A percentile compares a stretch with the other conserved stretches of the same genome.
Evolutionary conservation across 2,888 invertebrate species (phyloP).

Genomic region (Dastarcus helophoroides): DNA sequence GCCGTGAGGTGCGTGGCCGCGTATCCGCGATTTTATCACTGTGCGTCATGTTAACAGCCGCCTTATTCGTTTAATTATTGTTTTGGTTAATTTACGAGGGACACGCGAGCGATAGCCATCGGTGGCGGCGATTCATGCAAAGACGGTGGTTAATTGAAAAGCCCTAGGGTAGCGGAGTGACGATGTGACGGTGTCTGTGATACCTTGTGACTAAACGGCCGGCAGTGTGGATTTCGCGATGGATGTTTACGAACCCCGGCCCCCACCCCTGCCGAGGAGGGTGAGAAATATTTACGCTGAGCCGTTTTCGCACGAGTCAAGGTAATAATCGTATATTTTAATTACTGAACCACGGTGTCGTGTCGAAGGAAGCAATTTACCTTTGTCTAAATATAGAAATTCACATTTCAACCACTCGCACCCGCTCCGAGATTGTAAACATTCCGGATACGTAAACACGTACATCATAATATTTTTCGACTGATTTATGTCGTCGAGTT

Average conservation of each 20-base stretch:
- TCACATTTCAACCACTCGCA: too few relatives aligned
- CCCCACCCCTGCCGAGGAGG: constrained; percentile 51
- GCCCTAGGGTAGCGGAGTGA: constrained; percentile 6
- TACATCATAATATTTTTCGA: too few relatives aligned
- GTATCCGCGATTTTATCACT: constrained; percentile 20
- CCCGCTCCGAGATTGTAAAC: too few relatives aligned
- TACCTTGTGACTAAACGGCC: constrained; percentile 2
- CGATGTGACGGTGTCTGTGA: constrained; percentile 7
- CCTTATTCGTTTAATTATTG: constrained; percentile 28
- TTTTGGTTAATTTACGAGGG: constrained; percentile 26
- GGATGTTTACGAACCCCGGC: constrained; percentile 54
- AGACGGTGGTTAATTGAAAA: constrained; percentile 2
- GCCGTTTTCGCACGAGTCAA: constrained; percentile 48
- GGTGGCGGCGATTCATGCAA: constrained; percentile 8
- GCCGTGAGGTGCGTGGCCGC: constrained; percentile 25
- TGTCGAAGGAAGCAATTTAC: constrained; percentile 7
- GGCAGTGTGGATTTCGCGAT: constrained; percentile 25
- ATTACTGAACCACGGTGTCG: constrained; percentile 1
- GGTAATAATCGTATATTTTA: constrained; percentile 23
- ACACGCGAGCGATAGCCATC: constrained; percentile 26
- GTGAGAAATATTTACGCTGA: constrained; percentile 56
- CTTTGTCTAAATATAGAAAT: constrained; percentile 3
- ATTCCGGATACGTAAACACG: too few relatives aligned
- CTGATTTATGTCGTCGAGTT: too few relatives aligned
- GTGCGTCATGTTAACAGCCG: constrained; percentile 29